phyloP scores from a whole-genome alignment of 2,888 invertebrate genomes.

The Parnassius mnemosyne region DNA sequence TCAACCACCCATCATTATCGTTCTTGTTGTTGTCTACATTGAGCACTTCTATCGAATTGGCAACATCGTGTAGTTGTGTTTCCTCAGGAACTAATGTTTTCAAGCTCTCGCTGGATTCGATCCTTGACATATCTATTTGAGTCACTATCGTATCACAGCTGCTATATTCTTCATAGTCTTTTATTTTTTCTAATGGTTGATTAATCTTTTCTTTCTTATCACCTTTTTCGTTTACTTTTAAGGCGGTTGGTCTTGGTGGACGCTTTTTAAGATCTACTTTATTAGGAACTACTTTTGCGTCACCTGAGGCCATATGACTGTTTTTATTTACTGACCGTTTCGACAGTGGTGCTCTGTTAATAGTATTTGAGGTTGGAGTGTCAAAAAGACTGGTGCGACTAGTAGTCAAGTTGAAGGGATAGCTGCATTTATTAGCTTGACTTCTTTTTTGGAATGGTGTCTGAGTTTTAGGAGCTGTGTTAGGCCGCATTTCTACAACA shows the following conservation, averaged over 20 bases:
- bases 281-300: conserved; percentile 45
- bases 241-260: conserved; percentile 52
- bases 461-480: conserved; percentile 44
- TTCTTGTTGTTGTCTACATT: conserved; percentile 61
- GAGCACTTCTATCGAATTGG: conserved; percentile 73
- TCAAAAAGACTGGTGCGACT: conserved; percentile 72
- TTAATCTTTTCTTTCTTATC: conserved; percentile 52
- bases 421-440: conserved; percentile 69
- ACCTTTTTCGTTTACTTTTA: conserved; percentile 61
- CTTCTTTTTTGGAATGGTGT: conserved; percentile 56
- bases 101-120: conserved; percentile 74
- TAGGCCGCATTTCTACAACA: conserved; percentile 67
- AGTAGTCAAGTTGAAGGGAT: conserved; percentile 75
- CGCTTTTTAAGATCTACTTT: conserved; percentile 58
- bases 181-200: conserved; percentile 51
- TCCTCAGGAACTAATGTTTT: conserved; percentile 75
- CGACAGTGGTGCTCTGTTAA: conserved; percentile 40
- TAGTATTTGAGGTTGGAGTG: conserved; percentile 37
- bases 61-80: conserved; percentile 47
- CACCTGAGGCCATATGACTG: conserved; percentile 56
- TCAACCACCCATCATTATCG: conserved; percentile 91
- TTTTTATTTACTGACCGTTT: conserved; percentile 50
- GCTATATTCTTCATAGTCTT: conserved; percentile 70
- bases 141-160: conserved; percentile 80
- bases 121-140: conserved; percentile 66